Percentiles rank a stretch among this genome's conserved stretches.
Evolutionary conservation across 30 jellyfish, hydroid and myxozoan species (phyloP).

Genomic region (Aurelia sp.): DNA sequence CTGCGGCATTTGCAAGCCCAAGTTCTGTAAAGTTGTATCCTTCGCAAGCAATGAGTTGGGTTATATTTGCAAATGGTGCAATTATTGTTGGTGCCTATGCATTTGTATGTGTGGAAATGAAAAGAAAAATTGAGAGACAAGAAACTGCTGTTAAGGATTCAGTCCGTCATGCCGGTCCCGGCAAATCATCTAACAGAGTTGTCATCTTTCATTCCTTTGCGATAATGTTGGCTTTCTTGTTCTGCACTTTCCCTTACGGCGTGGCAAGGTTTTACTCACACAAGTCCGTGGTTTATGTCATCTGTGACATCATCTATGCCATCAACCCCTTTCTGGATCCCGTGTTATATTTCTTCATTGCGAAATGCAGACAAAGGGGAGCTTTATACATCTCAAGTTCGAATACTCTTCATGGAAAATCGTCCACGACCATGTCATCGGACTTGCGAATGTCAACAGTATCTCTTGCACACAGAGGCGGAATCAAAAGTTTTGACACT

Average conservation of each 20-base stretch:
- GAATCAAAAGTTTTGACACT: too few species aligned
- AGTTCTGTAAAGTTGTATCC: constrained; percentile 17
- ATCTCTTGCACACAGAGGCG: too few species aligned
- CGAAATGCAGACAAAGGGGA: not conserved
- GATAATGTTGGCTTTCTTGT: constrained; percentile 21
- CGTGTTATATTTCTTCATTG: constrained; percentile 8
- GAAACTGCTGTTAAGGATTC: not conserved
- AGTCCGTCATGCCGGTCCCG: not conserved
- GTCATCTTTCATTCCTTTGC: constrained; percentile 15
- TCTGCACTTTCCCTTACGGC: constrained; percentile 45
- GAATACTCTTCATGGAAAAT: too few species aligned
- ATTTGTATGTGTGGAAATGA: not conserved
- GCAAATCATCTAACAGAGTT: not conserved
- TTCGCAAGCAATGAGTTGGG: constrained; percentile 14
- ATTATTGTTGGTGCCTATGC: constrained; percentile 5
- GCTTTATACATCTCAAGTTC: too few species aligned
- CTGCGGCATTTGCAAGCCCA: constrained; percentile 20
- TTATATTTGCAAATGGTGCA: constrained; percentile 17
- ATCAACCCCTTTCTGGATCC: constrained; percentile 35
- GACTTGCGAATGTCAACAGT: too few species aligned
- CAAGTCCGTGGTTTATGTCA: constrained; percentile 14
- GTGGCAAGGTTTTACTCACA: constrained; percentile 36
- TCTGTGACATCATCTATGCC: constrained; percentile 36
- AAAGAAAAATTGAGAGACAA: too few species aligned
- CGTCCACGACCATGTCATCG: too few species aligned